These are phyloP conservation scores for Macrobrachium nipponense DNA, from an alignment of 1,140 invertebrate genomes.

Conservation along the genomic window DNA sequence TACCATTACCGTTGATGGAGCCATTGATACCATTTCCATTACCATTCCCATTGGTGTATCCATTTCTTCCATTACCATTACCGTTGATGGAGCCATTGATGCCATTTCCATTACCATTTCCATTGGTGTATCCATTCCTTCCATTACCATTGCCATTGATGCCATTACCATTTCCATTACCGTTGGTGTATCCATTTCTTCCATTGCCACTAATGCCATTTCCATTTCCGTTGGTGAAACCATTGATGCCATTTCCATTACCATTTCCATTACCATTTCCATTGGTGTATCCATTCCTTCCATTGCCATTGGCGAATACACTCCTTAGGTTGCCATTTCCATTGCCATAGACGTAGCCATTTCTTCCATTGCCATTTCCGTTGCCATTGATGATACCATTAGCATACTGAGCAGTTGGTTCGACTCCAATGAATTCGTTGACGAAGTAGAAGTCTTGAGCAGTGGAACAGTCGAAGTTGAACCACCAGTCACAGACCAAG, in stretches of 20 bases:
- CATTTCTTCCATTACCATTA: neutral
- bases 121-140: neutral
- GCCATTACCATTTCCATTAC: neutral
- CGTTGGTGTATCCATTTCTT: too few species aligned
- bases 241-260: neutral
- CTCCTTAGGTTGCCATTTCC: neutral
- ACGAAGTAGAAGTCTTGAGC: slow-evolving; percentile 3
- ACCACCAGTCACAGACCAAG: slow-evolving; percentile 22
- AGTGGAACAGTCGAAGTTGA: slow-evolving; percentile 5
- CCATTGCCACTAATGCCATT: neutral
- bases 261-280: neutral
- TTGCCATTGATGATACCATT: slow-evolving; percentile 4
- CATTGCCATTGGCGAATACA: neutral
- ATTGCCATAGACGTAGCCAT: neutral
- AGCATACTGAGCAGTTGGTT: neutral
- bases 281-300: neutral
- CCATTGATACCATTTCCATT: neutral
- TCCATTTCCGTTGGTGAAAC: neutral
- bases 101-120: neutral
- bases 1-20: neutral
- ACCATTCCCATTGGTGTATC: too few species aligned
- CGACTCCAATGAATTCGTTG: slow-evolving; percentile 18
- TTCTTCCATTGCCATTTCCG: neutral
- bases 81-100: neutral
- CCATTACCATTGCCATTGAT: neutral